These are phyloP conservation scores for Heterodera schachtii DNA, from an alignment of 1,140 invertebrate genomes.

Conservation along the genomic window DNA sequence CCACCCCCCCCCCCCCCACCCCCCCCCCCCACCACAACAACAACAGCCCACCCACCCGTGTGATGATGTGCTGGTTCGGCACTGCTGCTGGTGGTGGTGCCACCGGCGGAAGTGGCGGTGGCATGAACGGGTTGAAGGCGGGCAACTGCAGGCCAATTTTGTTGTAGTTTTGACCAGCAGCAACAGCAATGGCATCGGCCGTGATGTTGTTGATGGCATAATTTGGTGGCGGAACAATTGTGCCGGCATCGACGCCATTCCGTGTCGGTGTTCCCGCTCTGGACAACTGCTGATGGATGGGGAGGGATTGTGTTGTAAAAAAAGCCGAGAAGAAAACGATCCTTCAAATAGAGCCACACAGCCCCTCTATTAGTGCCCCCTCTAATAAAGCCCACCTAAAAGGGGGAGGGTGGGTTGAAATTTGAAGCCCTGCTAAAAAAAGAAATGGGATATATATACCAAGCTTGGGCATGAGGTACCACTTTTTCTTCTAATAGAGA, in stretches of 20 bases:
- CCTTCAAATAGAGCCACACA: background rate
- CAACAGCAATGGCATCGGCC: background rate
- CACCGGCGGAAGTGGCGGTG: background rate
- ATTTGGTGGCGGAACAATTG: background rate
- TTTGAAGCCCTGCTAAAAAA: too few relatives aligned
- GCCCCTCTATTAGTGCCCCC: too few relatives aligned
- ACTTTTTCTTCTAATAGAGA: too few relatives aligned
- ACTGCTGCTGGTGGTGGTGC: background rate
- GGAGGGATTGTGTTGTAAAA: background rate
- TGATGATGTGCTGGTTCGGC: background rate
- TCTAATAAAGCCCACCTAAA: too few relatives aligned
- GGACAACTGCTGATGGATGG: background rate
- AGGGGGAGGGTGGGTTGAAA: too few relatives aligned
- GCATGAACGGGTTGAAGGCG: background rate
- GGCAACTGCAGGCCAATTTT: too few relatives aligned
- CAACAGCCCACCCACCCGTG: background rate
- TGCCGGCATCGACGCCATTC: background rate
- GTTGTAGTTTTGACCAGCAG: background rate
- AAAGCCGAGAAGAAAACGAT: background rate
- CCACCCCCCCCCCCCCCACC: too few relatives aligned
- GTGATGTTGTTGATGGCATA: background rate
- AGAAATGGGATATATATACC: too few relatives aligned
- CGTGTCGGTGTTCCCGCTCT: background rate
- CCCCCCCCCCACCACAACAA: too few relatives aligned
- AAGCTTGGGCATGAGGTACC: too few relatives aligned